Evolutionary conservation across 1,140 invertebrate genomes (phyloP), one percentile per base, ranked within the genome.

Genomic region (Solen grandis): DNA sequence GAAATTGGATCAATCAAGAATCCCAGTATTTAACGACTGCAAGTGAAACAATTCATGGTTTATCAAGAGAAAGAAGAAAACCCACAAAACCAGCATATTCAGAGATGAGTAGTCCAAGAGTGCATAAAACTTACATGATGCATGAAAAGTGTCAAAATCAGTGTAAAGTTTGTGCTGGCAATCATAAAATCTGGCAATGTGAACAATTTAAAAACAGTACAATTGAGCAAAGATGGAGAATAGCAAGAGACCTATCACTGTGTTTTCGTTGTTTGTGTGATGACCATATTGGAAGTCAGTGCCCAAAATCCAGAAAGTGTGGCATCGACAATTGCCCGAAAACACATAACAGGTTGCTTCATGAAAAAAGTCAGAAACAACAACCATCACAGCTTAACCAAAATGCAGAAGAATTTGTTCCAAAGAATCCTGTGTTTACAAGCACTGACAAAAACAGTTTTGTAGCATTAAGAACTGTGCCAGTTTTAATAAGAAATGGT

Each of bases 21-120:
- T 50, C 66, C 10, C 10, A 46, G 27, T 69, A 50, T 22, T 50
- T 41, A 19, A 29, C 66, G 54, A 69, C 35, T 52, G 66, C 66
- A 13, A 14, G 5, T 25, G 62, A 65, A 33, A 65, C 62, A 14
- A 65, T 22, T 16, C 31, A 65, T 65, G 62, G 62, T 29, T 14
- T 36, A 35, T 13, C 36, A 8, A 35, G 19, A 5, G 33, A 52
- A 10, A 29, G 46, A 31, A 16, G 31, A 22, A 16, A 41, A 5
- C 8, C 72, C 79, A 2, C 1, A 46, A 31, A 62, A 5, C 1
- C 27, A 73, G 10, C 4, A 36, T 14, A n/a, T n/a, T n/a, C n/a
- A n/a, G n/a, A n/a, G n/a, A n/a, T n/a, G n/a, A n/a, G n/a, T n/a
- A n/a, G n/a, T n/a, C n/a, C n/a, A n/a, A n/a, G n/a, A n/a, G n/a